Conservation (phyloP, 2,113 vertebrate genomes). For the Peromyscus californicus region DNA sequence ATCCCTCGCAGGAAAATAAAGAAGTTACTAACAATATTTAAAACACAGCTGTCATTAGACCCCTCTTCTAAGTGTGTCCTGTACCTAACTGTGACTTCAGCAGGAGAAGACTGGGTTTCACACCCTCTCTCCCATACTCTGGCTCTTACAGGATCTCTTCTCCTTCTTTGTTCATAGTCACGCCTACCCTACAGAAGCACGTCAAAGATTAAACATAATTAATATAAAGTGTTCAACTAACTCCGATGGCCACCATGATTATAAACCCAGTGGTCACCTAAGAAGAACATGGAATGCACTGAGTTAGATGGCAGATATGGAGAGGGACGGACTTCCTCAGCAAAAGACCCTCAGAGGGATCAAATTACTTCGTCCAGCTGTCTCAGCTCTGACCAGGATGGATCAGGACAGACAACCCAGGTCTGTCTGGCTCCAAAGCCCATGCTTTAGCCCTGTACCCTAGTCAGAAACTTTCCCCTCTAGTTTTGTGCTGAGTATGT, state of each 20-base stretch:
- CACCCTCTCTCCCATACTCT: background rate
- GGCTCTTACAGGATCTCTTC: background rate
- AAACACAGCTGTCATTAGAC: background rate
- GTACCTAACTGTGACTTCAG: background rate
- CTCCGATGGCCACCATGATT: background rate
- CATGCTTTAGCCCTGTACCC: background rate
- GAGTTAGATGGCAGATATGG: background rate
- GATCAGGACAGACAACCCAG: background rate
- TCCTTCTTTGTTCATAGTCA: background rate
- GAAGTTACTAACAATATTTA: background rate
- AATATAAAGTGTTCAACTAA: background rate
- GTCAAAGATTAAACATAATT: slow-evolving; percentile 1
- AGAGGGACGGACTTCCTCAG: background rate
- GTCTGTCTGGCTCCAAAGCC: background rate
- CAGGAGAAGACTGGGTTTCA: too few species aligned
- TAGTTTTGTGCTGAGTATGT: background rate
- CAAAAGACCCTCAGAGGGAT: background rate
- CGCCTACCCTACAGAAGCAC: background rate
- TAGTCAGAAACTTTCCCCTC: background rate
- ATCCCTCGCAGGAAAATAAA: background rate
- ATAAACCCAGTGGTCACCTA: background rate
- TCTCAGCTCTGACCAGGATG: background rate
- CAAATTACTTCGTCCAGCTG: background rate
- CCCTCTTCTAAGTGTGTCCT: too few species aligned
- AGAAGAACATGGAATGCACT: background rate